Conservation (phyloP, 30 jellyfish, hydroid and myxozoan species). For the Aurelia coerulea region DNA sequence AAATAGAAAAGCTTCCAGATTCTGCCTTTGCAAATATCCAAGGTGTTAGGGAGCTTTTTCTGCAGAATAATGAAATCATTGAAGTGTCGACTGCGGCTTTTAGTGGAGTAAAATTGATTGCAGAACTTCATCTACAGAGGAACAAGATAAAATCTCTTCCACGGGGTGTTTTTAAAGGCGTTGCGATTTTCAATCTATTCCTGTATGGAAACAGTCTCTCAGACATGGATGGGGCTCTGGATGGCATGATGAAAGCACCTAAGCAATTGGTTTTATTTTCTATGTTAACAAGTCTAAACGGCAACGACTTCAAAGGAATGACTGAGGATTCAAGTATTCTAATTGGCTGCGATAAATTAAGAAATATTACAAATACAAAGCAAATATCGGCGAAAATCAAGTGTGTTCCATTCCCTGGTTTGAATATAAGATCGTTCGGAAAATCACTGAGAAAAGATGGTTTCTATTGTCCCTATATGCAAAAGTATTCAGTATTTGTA, state of each 20-base stretch:
- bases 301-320: conserved; percentile 4
- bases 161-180: conserved; percentile 18
- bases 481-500: too few species aligned
- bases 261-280: conserved; percentile 18
- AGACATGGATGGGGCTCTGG: conserved; percentile 20
- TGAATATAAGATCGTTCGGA: not conserved
- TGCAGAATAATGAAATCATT: conserved; percentile 35
- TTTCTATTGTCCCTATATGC: conserved; percentile 5
- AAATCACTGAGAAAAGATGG: conserved; percentile 29
- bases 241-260: conserved; percentile 43
- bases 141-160: conserved; percentile 18
- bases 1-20: conserved; percentile 10
- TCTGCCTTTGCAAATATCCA: conserved; percentile 11
- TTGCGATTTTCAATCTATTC: conserved; percentile 10
- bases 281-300: not conserved
- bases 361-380: not conserved
- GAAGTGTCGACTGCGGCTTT: conserved; percentile 52
- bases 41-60: not conserved
- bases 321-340: conserved; percentile 6
- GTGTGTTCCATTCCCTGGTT: conserved; percentile 46
- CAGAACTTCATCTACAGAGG: conserved; percentile 17
- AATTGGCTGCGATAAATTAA: conserved; percentile 37
- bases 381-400: conserved; percentile 1
- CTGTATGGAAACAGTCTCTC: conserved; percentile 35
- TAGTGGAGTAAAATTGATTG: conserved; percentile 10